phyloP scores from a whole-genome alignment of 1,140 invertebrate species.

The Scaptomyza graminum region DNA sequence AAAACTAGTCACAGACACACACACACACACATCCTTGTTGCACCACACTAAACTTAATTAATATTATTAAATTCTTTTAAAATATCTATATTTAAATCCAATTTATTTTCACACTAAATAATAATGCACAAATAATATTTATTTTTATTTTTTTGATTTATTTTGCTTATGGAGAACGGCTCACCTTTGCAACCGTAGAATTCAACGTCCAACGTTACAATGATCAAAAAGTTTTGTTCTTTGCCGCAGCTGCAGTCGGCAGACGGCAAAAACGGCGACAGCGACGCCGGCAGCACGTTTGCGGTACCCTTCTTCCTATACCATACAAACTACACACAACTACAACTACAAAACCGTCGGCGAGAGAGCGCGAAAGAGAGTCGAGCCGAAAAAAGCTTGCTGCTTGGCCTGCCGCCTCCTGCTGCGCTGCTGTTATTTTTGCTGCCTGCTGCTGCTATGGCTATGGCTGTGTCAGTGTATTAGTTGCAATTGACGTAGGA shows the following conservation, averaged over 20 bases:
- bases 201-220: slow-evolving; percentile 84
- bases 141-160: slow-evolving; percentile 1
- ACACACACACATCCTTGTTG: slow-evolving; percentile 15
- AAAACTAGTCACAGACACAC: slow-evolving; percentile 2
- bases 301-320: slow-evolving; percentile 75
- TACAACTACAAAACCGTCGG: slow-evolving; percentile 5
- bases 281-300: slow-evolving; percentile 11
- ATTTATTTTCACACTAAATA: slow-evolving; percentile 34
- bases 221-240: slow-evolving; percentile 82
- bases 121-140: slow-evolving; percentile 36
- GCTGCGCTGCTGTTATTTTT: slow-evolving; percentile 18
- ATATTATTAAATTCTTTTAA: not conserved
- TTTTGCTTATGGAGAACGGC: slow-evolving; percentile 67
- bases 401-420: slow-evolving; percentile 57
- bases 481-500: slow-evolving; percentile 74
- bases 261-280: slow-evolving; percentile 25
- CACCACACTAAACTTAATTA: slow-evolving; percentile 41
- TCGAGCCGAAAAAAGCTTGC: slow-evolving; percentile 45
- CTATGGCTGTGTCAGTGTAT: slow-evolving; percentile 36
- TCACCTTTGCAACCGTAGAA: slow-evolving; percentile 84
- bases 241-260: slow-evolving; percentile 66
- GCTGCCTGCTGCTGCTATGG: slow-evolving; percentile 27
- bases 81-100: slow-evolving; percentile 5
- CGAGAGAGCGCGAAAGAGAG: slow-evolving; percentile 53
- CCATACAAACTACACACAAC: slow-evolving; percentile 69